Evolutionary conservation across 1,140 invertebrate species (phyloP).

Genomic region (Lycorma delicatula): DNA sequence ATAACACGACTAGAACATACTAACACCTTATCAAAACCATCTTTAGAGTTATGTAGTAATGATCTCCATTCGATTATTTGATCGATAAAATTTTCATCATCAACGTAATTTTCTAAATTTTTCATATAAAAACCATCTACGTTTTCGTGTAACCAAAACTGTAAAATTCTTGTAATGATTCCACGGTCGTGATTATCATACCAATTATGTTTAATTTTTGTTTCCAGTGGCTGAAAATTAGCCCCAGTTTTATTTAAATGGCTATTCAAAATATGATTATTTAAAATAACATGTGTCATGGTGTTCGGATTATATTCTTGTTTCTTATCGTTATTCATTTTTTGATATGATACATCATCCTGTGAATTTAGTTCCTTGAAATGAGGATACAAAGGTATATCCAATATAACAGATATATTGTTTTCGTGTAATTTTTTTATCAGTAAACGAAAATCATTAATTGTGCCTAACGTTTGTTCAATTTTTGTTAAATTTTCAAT

Average conservation of each 20-base stretch:
- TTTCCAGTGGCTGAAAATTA: not conserved
- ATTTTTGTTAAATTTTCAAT: constrained; percentile 51
- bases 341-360: too few species aligned
- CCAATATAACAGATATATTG: constrained; percentile 63
- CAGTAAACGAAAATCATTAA: constrained; percentile 54
- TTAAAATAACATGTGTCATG: constrained; percentile 22
- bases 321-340: too few species aligned
- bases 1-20: too few species aligned
- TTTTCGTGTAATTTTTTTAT: constrained; percentile 47
- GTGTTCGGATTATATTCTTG: not conserved
- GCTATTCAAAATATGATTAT: constrained; percentile 23
- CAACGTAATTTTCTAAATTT: constrained; percentile 46
- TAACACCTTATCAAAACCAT: too few species aligned
- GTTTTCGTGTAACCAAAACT: constrained; percentile 53
- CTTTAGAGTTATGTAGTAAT: constrained; percentile 36
- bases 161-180: constrained; percentile 45
- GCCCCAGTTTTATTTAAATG: constrained; percentile 9
- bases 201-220: not conserved
- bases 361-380: constrained; percentile 33
- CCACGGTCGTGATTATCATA: constrained; percentile 16
- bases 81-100: constrained; percentile 38
- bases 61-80: constrained; percentile 55
- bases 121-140: constrained; percentile 77
- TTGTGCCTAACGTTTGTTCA: constrained; percentile 51
- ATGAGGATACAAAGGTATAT: constrained; percentile 58